Evolutionary conservation across 2,113 vertebrate genomes (phyloP).

Genomic region (Ophiodon elongatus): DNA sequence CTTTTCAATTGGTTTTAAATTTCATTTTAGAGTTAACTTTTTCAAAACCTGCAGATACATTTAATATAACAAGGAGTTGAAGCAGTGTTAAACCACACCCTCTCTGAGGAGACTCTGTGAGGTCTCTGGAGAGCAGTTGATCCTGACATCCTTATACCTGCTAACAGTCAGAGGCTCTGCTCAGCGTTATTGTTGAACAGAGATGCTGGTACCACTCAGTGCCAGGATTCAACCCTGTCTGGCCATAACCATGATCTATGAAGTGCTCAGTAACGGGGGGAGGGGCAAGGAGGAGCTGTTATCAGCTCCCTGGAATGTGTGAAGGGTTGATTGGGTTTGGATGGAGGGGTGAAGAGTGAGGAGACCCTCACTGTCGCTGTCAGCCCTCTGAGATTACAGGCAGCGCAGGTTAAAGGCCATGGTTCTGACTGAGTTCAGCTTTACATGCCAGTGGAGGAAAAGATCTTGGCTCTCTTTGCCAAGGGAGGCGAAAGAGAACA

Average conservation of each 20-base stretch:
- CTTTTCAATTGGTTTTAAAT: background rate
- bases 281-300: constrained; percentile 49
- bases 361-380: constrained; percentile 36
- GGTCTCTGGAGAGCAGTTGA: constrained; percentile 46
- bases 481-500: background rate
- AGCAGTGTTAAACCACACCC: background rate
- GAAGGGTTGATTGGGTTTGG: constrained; percentile 51
- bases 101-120: background rate
- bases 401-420: background rate
- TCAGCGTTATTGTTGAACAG: constrained; percentile 59
- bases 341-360: constrained; percentile 47
- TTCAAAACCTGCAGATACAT: background rate
- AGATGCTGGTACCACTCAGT: constrained; percentile 69
- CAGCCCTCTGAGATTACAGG: constrained; percentile 9
- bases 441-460: background rate
- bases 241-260: constrained; percentile 67
- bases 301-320: constrained; percentile 79
- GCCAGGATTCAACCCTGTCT: constrained; percentile 49
- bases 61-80: background rate
- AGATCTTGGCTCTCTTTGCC: background rate
- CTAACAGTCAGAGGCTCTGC: constrained; percentile 47
- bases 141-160: constrained; percentile 44
- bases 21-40: background rate
- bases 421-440: background rate
- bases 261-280: constrained; percentile 37